phyloP scores from a whole-genome alignment of 2,113 vertebrate genomes.

The Hemicordylus capensis region DNA sequence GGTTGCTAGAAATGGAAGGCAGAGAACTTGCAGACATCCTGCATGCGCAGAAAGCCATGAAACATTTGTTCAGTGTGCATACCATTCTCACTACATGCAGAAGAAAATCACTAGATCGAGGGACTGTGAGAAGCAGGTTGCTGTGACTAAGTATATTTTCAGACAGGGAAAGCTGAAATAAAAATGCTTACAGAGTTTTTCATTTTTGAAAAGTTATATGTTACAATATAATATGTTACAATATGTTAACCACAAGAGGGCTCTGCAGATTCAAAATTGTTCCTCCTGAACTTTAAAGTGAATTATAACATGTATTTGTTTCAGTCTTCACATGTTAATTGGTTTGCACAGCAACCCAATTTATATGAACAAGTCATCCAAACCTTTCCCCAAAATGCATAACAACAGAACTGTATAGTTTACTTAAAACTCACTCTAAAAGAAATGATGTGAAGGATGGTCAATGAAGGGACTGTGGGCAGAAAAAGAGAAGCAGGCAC shows the following conservation, averaged over 20 bases:
- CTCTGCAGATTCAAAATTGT: constrained; percentile 42
- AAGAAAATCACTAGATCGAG: neutral
- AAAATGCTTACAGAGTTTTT: neutral
- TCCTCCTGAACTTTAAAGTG: constrained; percentile 27
- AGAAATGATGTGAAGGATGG: constrained; percentile 19
- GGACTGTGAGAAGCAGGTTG: neutral
- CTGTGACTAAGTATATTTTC: neutral
- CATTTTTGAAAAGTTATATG: neutral
- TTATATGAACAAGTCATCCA: neutral
- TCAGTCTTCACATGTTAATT: neutral
- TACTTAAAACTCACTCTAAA: constrained; percentile 24
- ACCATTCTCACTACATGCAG: neutral
- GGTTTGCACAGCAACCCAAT: neutral
- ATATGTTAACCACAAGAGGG: constrained; percentile 58
- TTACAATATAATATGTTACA: too few species aligned
- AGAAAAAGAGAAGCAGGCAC: neutral
- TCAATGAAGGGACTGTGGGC: neutral
- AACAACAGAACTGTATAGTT: neutral
- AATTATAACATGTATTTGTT: neutral
- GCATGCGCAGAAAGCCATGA: neutral
- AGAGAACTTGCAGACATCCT: neutral
- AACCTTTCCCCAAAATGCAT: neutral
- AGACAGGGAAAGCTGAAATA: neutral
- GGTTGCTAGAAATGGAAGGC: neutral
- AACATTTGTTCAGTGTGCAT: neutral